Evolutionary conservation across 2,797 vertebrate species (phyloP), one percentile per base, ranked within the genome.

Genomic region (Sebastes variabilis): DNA sequence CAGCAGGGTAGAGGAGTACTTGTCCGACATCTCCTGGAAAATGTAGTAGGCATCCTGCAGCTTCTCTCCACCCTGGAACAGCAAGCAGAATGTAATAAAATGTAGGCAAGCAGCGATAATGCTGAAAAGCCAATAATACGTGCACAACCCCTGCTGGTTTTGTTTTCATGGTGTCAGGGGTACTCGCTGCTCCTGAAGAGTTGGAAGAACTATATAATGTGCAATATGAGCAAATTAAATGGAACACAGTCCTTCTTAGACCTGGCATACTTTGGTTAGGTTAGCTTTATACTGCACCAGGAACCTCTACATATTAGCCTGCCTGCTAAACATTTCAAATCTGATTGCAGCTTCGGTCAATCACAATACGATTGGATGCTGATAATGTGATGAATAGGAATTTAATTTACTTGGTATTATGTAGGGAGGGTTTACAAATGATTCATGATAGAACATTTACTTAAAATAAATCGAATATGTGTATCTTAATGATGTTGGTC

Each of bases 11-110:
- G 98, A 78, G 0, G 97, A 97, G 88, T 97, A 98, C 73, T 99
- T 99, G 89, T 99, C 98, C 0, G 97, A 96, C 97, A 99, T 97
- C 95, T 99, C 98, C 82, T 99, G 98, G 94, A 99, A 99, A 92
- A 99, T 99, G 95, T 99, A 99, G 86, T 97, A 99, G 7, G 98
- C 97, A 0, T 99, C 98, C 84, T 99, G 98, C 55, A 99, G 88
- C 91, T 99, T 99, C 87, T 99, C 98, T 3, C 97, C 97, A 0
- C 98, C 98, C 98, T 99, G 92, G 4, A 85, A 86, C 52, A 61
- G 75, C 58, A 83, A 70, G 65, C 56, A 81, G 20, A 66, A 16
- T 11, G 4, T 9, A 77, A 66, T 61, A 3, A 69, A 34, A 75
- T 49, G 46, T 6, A 29, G 8, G 16, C 1, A 14, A 69, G 6